Evolutionary conservation across 1,140 invertebrate species (phyloP), one percentile per base, ranked within the genome.

Genomic region (Drosophila ohnishii): DNA sequence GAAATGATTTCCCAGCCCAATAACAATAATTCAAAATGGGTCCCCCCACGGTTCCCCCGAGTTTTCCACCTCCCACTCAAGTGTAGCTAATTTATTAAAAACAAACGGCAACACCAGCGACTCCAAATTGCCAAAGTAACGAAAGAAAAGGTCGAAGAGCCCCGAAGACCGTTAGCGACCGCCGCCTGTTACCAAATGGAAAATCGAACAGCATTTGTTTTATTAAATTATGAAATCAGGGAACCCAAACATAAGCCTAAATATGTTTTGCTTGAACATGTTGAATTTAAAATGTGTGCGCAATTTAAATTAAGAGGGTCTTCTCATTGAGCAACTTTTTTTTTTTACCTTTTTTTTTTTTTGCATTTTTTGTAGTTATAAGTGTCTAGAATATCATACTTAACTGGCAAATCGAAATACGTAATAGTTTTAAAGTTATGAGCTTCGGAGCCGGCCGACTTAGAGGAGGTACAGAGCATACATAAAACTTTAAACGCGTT

Each of bases 21-120:
- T 78, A 86, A 86, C 78, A 85, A 86, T 81, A 78, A 85, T 78
- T 85, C 75, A 85, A 85, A 86, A 65, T 71, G 32, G 50, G 51
- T 6, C 45, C 32, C 45, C 14, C 48, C 48, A 2, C 42, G 3
- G n/a, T n/a, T 34, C 16, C 6, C 5, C 11, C 5, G 11, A 14
- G 42, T 10, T 22, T 25, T 22, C 28, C 9, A n/a, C 9, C 25
- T 19, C 35, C 14, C 25, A 1, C 8, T 30, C 14, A 65, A 80
- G 69, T 58, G 62, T 58, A 11, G 61, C 64, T 78, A 81, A 81
- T 85, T 85, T 85, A 86, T 81, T 78, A 78, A 78, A 78, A 80
- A 74, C 72, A 84, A 84, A 76, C 61, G 80, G 67, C 75, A 60
- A 44, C 42, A 56, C 42, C 47, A 63, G 51, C 63, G 47, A 34